phyloP scores from a whole-genome alignment of 2,797 vertebrate species.

The Diceros bicornis region DNA sequence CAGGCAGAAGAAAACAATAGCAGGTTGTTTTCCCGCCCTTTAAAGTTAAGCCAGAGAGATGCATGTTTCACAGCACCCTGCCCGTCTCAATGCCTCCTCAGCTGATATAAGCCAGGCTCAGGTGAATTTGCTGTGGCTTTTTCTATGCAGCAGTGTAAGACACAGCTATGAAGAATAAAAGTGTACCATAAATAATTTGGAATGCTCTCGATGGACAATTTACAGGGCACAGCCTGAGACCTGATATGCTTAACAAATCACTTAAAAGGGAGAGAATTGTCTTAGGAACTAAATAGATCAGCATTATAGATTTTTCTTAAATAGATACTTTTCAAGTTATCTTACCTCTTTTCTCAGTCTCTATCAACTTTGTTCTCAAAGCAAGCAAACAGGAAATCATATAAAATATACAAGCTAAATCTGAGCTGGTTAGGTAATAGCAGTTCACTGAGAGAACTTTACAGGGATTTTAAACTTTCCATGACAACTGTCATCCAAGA shows the following conservation, averaged over 20 bases:
- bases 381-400: neutral
- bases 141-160: neutral
- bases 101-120: neutral
- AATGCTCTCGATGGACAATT: neutral
- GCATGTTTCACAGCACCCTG: neutral
- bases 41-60: neutral
- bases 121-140: neutral
- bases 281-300: neutral
- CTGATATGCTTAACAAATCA: neutral
- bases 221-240: neutral
- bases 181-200: neutral
- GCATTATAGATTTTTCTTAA: neutral
- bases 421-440: neutral
- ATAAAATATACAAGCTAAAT: neutral
- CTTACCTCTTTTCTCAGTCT: neutral
- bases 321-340: neutral
- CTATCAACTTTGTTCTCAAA: neutral
- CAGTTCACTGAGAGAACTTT: neutral
- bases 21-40: neutral
- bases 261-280: slow-evolving; percentile 5
- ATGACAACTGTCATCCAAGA: neutral
- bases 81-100: neutral
- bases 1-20: neutral
- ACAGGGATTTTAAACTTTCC: neutral
- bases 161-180: slow-evolving; percentile 21